Percentiles rank a stretch among this genome's conserved stretches.
These are phyloP conservation scores for Connochaetes taurinus DNA, from an alignment of 2,113 vertebrate species.

Conservation along the genomic window DNA sequence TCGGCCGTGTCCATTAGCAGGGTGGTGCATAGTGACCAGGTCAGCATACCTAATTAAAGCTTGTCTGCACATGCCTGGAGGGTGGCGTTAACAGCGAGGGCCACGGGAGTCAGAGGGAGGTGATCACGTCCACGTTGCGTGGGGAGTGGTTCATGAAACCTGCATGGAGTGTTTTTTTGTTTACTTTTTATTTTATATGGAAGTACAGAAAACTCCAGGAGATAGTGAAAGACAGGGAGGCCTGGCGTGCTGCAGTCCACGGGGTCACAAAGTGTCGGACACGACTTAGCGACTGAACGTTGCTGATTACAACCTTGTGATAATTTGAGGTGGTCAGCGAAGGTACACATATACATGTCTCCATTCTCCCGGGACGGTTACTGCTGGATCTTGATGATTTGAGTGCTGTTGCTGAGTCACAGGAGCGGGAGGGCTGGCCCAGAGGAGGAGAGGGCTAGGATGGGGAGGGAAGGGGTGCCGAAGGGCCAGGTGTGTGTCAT, in stretches of 20 bases:
- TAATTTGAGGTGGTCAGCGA: neutral
- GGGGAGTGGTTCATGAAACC: neutral
- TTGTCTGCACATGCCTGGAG: neutral
- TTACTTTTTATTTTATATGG: neutral
- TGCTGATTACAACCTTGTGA: neutral
- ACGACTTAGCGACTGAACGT: neutral
- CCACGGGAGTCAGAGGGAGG: fast-evolving
- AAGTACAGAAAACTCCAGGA: neutral
- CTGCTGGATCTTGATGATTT: neutral
- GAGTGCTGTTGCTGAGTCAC: neutral
- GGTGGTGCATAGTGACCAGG: neutral
- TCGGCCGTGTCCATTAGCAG: neutral
- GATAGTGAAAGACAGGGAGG: neutral
- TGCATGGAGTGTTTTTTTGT: fast-evolving
- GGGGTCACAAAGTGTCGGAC: neutral
- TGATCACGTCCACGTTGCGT: fast-evolving
- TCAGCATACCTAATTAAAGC: neutral
- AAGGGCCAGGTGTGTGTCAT: neutral
- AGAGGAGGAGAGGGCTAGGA: too few relatives aligned
- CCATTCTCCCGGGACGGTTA: neutral
- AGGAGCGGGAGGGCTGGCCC: neutral
- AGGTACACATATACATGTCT: neutral
- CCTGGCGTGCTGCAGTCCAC: neutral
- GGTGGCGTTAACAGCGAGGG: neutral
- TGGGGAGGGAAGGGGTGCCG: neutral